Evolutionary conservation across 1,140 invertebrate genomes (phyloP).

Genomic region (Aleiodes sp.): DNA sequence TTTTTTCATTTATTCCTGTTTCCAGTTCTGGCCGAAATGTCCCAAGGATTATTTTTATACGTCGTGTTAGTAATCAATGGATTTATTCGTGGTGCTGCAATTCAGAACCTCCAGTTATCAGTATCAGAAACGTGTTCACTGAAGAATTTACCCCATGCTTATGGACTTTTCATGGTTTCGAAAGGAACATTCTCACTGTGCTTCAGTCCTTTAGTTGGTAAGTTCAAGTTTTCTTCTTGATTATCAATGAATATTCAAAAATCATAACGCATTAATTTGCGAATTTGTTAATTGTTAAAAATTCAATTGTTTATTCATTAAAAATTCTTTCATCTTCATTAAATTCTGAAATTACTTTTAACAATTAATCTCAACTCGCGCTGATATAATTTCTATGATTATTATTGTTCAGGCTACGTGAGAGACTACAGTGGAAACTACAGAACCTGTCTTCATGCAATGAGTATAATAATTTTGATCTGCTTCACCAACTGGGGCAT

Average conservation of each 20-base stretch:
- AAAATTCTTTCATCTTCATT: too few species aligned
- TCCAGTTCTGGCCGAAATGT: slow-evolving; percentile 67
- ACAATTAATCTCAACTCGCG: background rate
- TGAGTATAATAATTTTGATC: slow-evolving; percentile 74
- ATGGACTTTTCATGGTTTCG: slow-evolving; percentile 79
- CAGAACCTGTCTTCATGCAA: slow-evolving; percentile 75
- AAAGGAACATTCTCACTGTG: slow-evolving; percentile 76
- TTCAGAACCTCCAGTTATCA: slow-evolving; percentile 79
- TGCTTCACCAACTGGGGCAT: slow-evolving; percentile 75
- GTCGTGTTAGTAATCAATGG: slow-evolving; percentile 73
- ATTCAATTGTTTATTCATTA: too few species aligned
- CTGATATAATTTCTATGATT: too few species aligned
- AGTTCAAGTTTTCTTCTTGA: slow-evolving; percentile 43
- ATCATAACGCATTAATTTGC: background rate
- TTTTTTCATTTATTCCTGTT: slow-evolving; percentile 32
- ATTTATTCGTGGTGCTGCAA: slow-evolving; percentile 76
- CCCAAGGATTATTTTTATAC: slow-evolving; percentile 58
- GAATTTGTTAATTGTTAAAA: too few species aligned
- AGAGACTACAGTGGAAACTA: slow-evolving; percentile 76
- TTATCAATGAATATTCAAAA: slow-evolving; percentile 3
- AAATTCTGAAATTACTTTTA: too few species aligned
- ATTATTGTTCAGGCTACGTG: slow-evolving; percentile 71
- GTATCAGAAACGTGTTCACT: slow-evolving; percentile 78
- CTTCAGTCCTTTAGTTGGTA: slow-evolving; percentile 78
- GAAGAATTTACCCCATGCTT: slow-evolving; percentile 78